Base-by-base conservation (phyloP, 2,797 vertebrate genomes). In the Smutsia temminckii region DNA sequence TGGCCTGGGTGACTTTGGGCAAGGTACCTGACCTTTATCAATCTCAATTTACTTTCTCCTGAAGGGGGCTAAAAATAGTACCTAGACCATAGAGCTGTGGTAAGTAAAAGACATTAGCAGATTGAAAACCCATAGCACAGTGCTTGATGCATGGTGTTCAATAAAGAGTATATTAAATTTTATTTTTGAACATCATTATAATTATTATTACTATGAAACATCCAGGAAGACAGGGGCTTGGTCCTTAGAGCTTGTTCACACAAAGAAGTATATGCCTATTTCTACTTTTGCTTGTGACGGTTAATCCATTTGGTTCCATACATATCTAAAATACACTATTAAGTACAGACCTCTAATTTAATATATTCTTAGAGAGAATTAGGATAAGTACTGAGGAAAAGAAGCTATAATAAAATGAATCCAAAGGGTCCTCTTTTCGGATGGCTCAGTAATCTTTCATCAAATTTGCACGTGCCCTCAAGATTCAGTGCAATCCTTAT, bases 11-110 rank as follows among this genome's bases (percentile, higher is more conserved):
- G 57, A 92, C 64, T 74, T 51, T 89, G 63, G 63, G 42, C 51
- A 91, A 84, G 75, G 51, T 42, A 80, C 14, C 18, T 75, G 71
- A 85, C 87, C 68, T 96, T 91, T 37, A 80, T 57, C 55, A 40
- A 13, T 59, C 77, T 89, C 78, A 88, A 25, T 53, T 75, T 68
- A 81, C 57, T 77, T 93, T 85, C 68, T 85, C 74, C 34, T 74
- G 51, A 89, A 79, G 25, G n/a, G 2, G 4, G 13, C 57, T 93
- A 90, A 89, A 84, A 55, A 85, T 72, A 87, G 64, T 21, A 75
- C 17, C 51, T 57, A 85, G 61, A 84, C 61, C 34, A 92, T 2
- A 89, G 53, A 71, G 69, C 23, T 89, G 40, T 25, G n/a, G 72
- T 64, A 32, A 74, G 51, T 29, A 51, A 86, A 74, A 51, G 13